Conservation (phyloP, 2,797 vertebrate species). For the Moxostoma hubbsi region DNA sequence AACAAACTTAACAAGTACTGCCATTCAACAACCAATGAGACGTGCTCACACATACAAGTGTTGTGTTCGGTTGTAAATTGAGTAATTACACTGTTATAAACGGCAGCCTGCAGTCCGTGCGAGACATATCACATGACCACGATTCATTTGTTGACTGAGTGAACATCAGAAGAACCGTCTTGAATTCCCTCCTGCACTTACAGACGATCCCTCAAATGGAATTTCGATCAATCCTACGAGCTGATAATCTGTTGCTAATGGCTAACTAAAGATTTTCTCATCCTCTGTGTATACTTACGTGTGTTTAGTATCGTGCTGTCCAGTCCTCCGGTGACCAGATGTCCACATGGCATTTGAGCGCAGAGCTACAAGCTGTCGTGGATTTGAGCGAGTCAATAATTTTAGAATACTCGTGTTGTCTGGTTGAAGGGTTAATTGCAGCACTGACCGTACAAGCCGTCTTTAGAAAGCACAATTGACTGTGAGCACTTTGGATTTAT, state of each 20-base stretch:
- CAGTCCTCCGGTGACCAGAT: slow-evolving; percentile 70
- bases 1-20: slow-evolving; percentile 42
- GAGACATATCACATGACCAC: slow-evolving; percentile 64
- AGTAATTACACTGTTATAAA: slow-evolving; percentile 49
- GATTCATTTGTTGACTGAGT: slow-evolving; percentile 57
- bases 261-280: slow-evolving; percentile 60
- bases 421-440: slow-evolving; percentile 87
- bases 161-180: slow-evolving; percentile 3
- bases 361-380: slow-evolving; percentile 81
- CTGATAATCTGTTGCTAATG: slow-evolving; percentile 81
- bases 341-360: slow-evolving; percentile 76
- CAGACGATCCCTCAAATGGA: slow-evolving; percentile 62
- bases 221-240: slow-evolving; percentile 84
- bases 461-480: slow-evolving; percentile 1
- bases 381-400: slow-evolving; percentile 88
- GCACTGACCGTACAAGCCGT: slow-evolving; percentile 62
- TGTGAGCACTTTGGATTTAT: slow-evolving; percentile 34
- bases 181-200: slow-evolving; percentile 16
- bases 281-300: slow-evolving; percentile 34
- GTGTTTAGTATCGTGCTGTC: slow-evolving; percentile 30
- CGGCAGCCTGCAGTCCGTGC: slow-evolving; percentile 22
- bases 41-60: slow-evolving; percentile 72
- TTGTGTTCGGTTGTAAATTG: background rate
- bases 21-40: slow-evolving; percentile 47
- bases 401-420: slow-evolving; percentile 83